A percentile compares a stretch with the other conserved stretches of the same genome.
These are phyloP conservation scores for Nasonia oneida DNA, from an alignment of 2,888 invertebrate species.

Conservation along the genomic window DNA sequence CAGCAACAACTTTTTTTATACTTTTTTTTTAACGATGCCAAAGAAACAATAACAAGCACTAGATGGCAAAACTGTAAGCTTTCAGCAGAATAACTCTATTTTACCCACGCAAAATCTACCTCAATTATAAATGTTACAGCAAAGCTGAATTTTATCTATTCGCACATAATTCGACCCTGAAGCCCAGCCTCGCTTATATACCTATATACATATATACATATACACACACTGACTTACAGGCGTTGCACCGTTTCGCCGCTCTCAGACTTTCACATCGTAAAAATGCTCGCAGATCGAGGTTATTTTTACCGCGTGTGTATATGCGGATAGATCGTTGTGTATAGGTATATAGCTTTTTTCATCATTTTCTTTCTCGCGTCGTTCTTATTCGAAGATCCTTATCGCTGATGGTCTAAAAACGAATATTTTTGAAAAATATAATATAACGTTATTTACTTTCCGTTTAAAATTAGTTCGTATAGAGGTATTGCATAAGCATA, in stretches of 20 bases:
- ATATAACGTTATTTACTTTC: too few species aligned
- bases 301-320: constrained; percentile 55
- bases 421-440: not conserved
- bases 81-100: not conserved
- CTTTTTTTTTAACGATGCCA: not conserved
- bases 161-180: constrained; percentile 46
- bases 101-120: not conserved
- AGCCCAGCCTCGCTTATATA: not conserved
- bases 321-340: constrained; percentile 34
- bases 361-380: not conserved
- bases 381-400: constrained; percentile 30
- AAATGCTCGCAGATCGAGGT: constrained; percentile 60
- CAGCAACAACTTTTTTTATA: not conserved
- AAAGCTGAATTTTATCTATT: not conserved
- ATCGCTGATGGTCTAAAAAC: constrained; percentile 33
- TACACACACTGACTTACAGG: not conserved
- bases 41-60: not conserved
- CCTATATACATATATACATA: not conserved
- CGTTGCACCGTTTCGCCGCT: constrained; percentile 51
- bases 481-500: too few species aligned
- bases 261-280: constrained; percentile 62
- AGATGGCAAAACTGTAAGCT: not conserved
- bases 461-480: too few species aligned
- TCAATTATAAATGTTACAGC: not conserved
- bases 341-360: not conserved